Evolutionary conservation across 1,140 invertebrate genomes (phyloP).

Genomic region (Carposina sasakii): DNA sequence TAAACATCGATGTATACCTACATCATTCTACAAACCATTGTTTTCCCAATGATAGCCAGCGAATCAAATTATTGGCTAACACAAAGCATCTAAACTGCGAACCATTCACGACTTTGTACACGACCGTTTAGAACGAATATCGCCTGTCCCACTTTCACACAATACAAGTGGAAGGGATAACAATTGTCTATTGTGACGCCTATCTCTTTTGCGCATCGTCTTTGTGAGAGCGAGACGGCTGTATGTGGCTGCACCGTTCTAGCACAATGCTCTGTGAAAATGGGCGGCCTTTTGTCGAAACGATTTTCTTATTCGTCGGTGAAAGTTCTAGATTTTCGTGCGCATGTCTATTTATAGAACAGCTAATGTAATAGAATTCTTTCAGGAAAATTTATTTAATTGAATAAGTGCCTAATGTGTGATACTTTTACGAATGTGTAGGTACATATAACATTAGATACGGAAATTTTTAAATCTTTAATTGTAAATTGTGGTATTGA

Average conservation of each 20-base stretch:
- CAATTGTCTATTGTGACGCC: constrained; percentile 68
- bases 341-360: constrained; percentile 47
- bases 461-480: too few species aligned
- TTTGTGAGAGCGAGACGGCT: constrained; percentile 37
- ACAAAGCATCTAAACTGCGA: constrained; percentile 14
- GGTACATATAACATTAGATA: too few species aligned
- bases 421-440: too few species aligned
- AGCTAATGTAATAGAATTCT: too few species aligned
- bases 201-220: constrained; percentile 65
- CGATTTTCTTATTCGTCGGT: constrained; percentile 60
- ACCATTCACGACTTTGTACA: constrained; percentile 13
- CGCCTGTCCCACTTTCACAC: constrained; percentile 30
- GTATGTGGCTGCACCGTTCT: constrained; percentile 35
- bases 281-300: constrained; percentile 57
- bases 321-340: constrained; percentile 29
- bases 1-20: constrained; percentile 44
- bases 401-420: too few species aligned
- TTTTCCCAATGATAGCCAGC: constrained; percentile 63
- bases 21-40: constrained; percentile 41
- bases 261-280: constrained; percentile 61
- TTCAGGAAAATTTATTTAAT: too few species aligned
- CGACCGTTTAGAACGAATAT: constrained; percentile 17
- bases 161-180: constrained; percentile 57
- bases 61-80: constrained; percentile 65
- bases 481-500: too few species aligned